A percentile compares a stretch with the other conserved stretches of the same genome.
These are phyloP conservation scores for Probaryconus sp. DNA, from an alignment of 1,140 invertebrate genomes.

Conservation along the genomic window DNA sequence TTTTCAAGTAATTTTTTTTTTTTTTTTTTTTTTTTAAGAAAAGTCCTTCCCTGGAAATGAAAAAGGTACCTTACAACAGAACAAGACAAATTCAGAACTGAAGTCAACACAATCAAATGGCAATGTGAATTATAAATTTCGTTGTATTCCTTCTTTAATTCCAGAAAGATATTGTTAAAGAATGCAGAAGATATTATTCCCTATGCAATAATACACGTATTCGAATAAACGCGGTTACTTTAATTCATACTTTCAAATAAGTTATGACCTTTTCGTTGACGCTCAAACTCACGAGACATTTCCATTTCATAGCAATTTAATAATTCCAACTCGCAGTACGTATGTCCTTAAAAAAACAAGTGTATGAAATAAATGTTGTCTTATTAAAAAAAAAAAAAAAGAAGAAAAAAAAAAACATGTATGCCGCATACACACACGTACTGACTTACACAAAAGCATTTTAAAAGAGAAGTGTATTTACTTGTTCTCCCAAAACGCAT, in stretches of 20 bases:
- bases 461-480: conserved; percentile 37
- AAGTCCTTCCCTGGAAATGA: no score
- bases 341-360: conserved; percentile 9
- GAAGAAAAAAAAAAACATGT: conserved; percentile 33
- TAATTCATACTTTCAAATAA: conserved; percentile 10
- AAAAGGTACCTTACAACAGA: no score
- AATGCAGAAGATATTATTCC: no score
- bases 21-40: no score
- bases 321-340: conserved; percentile 17
- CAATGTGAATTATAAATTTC: background rate
- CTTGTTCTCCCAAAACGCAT: conserved; percentile 40
- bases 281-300: conserved; percentile 11
- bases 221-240: no score
- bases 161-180: no score
- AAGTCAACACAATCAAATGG: no score
- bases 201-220: no score
- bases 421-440: conserved; percentile 15
- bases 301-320: conserved; percentile 10
- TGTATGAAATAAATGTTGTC: conserved; percentile 22
- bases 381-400: conserved; percentile 23
- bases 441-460: conserved; percentile 40
- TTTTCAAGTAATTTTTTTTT: no score
- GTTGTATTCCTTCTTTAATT: no score
- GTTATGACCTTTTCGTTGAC: background rate
- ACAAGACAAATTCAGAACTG: no score